These are phyloP conservation scores for Tragelaphus strepsiceros DNA, from an alignment of 2,113 vertebrate species.

Conservation along the genomic window DNA sequence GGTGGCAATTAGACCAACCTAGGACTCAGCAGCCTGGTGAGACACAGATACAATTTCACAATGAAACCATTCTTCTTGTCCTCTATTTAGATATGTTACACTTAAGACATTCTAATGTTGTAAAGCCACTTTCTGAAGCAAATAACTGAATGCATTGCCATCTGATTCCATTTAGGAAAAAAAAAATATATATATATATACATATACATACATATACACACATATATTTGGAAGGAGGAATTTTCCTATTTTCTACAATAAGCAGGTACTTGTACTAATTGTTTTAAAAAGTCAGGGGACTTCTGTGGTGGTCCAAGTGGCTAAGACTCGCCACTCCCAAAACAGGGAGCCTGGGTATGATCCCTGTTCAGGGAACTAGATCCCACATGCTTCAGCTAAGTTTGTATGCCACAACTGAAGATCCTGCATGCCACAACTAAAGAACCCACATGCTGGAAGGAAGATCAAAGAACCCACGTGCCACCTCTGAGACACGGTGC, in stretches of 20 bases:
- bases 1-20: neutral
- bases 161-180: neutral
- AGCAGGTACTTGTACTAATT: neutral
- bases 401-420: neutral
- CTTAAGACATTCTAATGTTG: neutral
- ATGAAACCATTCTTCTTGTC: neutral
- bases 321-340: neutral
- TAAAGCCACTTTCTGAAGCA: neutral
- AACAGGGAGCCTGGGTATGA: neutral
- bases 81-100: neutral
- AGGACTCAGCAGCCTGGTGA: neutral
- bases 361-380: neutral
- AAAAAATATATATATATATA: neutral
- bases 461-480: neutral
- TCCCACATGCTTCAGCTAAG: neutral
- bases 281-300: neutral
- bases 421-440: neutral
- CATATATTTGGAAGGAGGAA: neutral
- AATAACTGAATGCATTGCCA: neutral
- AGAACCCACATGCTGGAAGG: neutral
- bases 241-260: constrained; percentile 5
- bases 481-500: neutral
- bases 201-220: neutral
- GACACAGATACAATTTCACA: too few relatives aligned
- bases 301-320: neutral